Base-by-base conservation (phyloP, 1,140 invertebrate species). In the Drosophila bocqueti region DNA sequence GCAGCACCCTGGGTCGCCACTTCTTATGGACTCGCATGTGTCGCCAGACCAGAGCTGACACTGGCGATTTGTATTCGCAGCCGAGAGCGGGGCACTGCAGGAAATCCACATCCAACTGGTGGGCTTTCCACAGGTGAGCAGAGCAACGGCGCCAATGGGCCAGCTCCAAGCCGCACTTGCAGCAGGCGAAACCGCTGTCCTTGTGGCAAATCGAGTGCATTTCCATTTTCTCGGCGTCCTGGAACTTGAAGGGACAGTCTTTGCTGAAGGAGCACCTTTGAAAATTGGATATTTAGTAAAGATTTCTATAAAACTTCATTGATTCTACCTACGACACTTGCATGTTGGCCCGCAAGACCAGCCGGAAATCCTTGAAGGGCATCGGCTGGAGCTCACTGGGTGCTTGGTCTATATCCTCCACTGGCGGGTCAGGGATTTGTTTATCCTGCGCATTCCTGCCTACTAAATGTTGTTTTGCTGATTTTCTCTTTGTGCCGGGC, bases 121-220 rank as follows among this genome's bases (percentile, higher is more conserved):
- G 96, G 4, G 93, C 92, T 76, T 95, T 95, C 95, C 96, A 96
- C 62, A 96, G 86, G 93, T 97, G 96, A 67, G 94, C 92, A 8
- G 95, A 94, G 69, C 96, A 94, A 7, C 94, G 91, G 13, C 94
- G 92, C 96, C 96, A 96, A 60, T 94, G 94, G 0, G 93, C 81
- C 78, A 94, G 93, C 64, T 93, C 93, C 54, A 92, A 66, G 18
- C 94, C 93, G 65, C 95, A 95, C 46, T 45, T 18, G 43, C 2
- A 21, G 10, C 43, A 45, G 4, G 43, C 5, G 5, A 45, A 45
- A 11, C 18, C 11, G 18, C 2, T 47, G 0, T 59, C 63, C 10
- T 92, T 91, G 76, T 95, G 95, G 74, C 94, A 95, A 21, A 92
- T 82, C 1, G 84, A 79, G 69, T 95, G 95, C 59, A 93, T 83